Conservation (phyloP, 2,797 vertebrate species). For the Myotis planiceps region DNA sequence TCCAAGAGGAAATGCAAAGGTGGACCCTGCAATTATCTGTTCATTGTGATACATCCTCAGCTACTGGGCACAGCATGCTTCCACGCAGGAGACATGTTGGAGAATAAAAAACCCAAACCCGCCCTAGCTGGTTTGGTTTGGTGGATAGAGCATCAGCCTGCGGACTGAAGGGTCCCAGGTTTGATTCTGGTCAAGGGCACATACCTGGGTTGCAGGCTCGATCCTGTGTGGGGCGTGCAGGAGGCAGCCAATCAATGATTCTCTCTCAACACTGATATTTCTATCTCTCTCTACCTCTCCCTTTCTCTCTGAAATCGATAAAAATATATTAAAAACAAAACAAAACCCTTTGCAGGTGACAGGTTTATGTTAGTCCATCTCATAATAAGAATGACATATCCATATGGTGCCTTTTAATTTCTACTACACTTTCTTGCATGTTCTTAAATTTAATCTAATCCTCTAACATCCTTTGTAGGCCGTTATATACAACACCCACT, state of each 20-base stretch:
- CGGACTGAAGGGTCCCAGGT: neutral
- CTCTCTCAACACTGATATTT: neutral
- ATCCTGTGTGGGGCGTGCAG: neutral
- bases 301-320: neutral
- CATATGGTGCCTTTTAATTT: neutral
- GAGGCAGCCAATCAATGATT: neutral
- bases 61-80: neutral
- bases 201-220: neutral
- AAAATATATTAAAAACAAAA: too few relatives aligned
- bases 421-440: neutral
- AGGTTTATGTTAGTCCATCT: neutral
- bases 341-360: neutral
- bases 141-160: neutral
- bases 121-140: neutral
- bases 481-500: neutral
- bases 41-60: neutral
- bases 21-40: conserved; percentile 7
- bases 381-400: neutral
- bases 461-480: neutral
- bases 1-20: neutral
- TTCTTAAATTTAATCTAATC: neutral
- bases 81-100: neutral
- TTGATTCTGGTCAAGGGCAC: neutral
- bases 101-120: neutral
- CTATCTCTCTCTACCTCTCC: neutral